phyloP scores from a whole-genome alignment of 92 coral and sea anemone species.

The Porites divaricata region DNA sequence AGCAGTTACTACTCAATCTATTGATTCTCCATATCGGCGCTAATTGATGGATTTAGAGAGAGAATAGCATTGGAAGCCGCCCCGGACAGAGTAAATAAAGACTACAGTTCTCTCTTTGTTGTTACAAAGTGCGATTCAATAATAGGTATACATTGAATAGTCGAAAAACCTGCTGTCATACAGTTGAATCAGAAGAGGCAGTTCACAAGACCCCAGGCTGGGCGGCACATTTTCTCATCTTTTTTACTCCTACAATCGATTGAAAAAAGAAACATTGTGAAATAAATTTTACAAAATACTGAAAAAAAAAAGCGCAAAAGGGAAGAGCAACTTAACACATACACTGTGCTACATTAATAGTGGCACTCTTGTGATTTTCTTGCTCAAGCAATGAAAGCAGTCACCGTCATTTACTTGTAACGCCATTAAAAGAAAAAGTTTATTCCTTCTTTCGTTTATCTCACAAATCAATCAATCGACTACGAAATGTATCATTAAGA shows the following conservation, averaged over 20 bases:
- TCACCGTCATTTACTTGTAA: background rate
- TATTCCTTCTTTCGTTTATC: no score
- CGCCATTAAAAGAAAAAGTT: no score
- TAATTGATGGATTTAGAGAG: slow-evolving; percentile 23
- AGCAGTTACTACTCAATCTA: slow-evolving; percentile 5
- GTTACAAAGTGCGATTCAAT: slow-evolving; percentile 20
- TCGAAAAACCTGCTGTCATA: slow-evolving; percentile 29
- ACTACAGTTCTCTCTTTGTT: slow-evolving; percentile 22
- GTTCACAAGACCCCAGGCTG: slow-evolving; percentile 24
- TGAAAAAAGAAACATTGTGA: background rate
- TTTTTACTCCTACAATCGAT: background rate
- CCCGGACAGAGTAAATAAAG: slow-evolving; percentile 22
- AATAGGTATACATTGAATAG: slow-evolving; percentile 21
- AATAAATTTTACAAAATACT: background rate
- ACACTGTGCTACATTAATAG: background rate
- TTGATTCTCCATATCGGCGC: slow-evolving; percentile 16
- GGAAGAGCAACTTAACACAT: background rate
- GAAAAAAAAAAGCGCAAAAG: background rate
- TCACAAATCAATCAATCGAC: no score
- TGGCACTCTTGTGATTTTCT: background rate
- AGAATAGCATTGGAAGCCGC: slow-evolving; percentile 27
- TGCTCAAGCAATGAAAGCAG: background rate
- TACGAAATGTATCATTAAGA: no score
- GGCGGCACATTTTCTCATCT: background rate
- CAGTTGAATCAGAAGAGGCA: slow-evolving; percentile 15